phyloP scores from a whole-genome alignment of 2,888 invertebrate species.

The Cephalotes varians region DNA sequence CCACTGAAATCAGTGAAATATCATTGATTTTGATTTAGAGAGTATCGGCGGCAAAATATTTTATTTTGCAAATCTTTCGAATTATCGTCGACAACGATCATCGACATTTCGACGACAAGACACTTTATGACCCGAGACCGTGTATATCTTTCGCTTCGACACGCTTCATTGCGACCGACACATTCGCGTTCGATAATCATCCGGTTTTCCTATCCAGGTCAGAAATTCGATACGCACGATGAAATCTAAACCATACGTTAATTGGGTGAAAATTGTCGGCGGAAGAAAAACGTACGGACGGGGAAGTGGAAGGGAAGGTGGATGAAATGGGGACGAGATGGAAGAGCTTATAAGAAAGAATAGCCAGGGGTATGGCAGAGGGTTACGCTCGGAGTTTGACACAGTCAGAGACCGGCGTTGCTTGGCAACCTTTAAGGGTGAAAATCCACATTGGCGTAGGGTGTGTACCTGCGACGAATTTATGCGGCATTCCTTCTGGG shows the following conservation, averaged over 20 bases:
- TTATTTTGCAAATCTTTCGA: not conserved
- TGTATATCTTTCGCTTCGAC: not conserved
- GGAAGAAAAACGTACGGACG: slow-evolving; percentile 53
- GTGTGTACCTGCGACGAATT: slow-evolving; percentile 80
- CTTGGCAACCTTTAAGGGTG: slow-evolving; percentile 83
- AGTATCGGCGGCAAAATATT: not conserved
- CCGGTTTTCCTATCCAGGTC: not conserved
- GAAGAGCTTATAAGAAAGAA: slow-evolving; percentile 66
- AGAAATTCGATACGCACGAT: slow-evolving; percentile 35
- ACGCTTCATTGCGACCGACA: not conserved
- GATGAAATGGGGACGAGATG: slow-evolving; percentile 16
- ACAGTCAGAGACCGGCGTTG: slow-evolving; percentile 84
- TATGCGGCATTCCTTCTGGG: slow-evolving; percentile 70
- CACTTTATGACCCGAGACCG: not conserved
- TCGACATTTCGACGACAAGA: not conserved
- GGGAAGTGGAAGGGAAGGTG: not conserved
- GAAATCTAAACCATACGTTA: slow-evolving; percentile 66
- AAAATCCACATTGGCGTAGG: slow-evolving; percentile 79
- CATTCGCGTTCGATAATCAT: not conserved
- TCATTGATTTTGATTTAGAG: too few relatives aligned
- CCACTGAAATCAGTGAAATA: too few relatives aligned
- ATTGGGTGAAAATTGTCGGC: slow-evolving; percentile 72
- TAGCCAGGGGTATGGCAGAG: slow-evolving; percentile 65
- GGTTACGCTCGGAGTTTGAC: slow-evolving; percentile 80
- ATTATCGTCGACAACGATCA: not conserved